Conservation (phyloP, 1,140 invertebrate species). For the Wiebesia pumilae region DNA sequence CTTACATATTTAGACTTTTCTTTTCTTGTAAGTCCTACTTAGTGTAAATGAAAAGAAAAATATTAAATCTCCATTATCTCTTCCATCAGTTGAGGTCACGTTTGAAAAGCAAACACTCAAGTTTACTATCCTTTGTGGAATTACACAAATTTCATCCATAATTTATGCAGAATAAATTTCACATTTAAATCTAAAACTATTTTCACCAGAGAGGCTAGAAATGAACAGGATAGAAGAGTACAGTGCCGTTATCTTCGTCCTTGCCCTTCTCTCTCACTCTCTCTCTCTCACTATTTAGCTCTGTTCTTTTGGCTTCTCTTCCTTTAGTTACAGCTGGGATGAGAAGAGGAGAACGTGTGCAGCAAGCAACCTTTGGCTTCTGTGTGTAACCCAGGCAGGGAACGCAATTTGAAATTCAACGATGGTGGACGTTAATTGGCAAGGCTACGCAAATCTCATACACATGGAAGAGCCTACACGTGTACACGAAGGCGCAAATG, state of each 20-base stretch:
- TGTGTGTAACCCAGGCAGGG: not conserved
- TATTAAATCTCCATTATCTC: not conserved
- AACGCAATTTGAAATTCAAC: constrained; percentile 67
- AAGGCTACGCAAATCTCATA: not conserved
- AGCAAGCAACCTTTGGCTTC: not conserved
- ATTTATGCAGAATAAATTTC: not conserved
- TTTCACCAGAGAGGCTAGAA: constrained; percentile 1
- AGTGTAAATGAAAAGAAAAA: too few relatives aligned
- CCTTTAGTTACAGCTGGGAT: not conserved
- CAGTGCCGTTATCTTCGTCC: not conserved
- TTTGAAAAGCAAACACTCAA: constrained; percentile 1
- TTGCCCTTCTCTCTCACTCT: not conserved
- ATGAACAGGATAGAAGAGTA: not conserved
- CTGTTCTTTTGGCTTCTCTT: not conserved
- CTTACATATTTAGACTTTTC: too few relatives aligned
- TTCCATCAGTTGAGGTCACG: not conserved
- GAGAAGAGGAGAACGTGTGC: not conserved
- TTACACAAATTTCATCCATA: constrained; percentile 14
- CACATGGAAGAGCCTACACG: not conserved
- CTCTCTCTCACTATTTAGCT: not conserved
- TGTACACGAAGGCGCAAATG: not conserved
- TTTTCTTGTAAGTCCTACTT: too few relatives aligned
- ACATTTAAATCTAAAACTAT: constrained; percentile 26
- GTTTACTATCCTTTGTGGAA: not conserved
- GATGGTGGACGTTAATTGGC: constrained; percentile 62